phyloP scores from a whole-genome alignment of 1,140 invertebrate genomes.

The Drosophila malerkotliana region DNA sequence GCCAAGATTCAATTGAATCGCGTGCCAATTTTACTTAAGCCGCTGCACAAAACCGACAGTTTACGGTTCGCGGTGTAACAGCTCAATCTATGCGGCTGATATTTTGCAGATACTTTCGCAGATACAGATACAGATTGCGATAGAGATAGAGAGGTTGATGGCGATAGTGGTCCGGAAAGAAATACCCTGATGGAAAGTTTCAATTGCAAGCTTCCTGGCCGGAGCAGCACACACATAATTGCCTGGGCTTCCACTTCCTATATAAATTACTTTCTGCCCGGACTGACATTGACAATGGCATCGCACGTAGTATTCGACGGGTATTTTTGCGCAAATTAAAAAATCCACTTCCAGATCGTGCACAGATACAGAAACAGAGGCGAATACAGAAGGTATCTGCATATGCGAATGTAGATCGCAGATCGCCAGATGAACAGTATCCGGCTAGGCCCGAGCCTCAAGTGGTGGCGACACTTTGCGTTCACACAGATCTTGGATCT shows the following conservation, averaged over 20 bases:
- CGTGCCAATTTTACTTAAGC: constrained; percentile 79
- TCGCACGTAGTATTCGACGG: constrained; percentile 4
- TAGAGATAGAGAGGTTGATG: not conserved
- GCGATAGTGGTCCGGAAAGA: not conserved
- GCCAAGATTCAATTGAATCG: constrained; percentile 75
- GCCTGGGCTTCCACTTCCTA: constrained; percentile 56
- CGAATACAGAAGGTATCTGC: constrained; percentile 7
- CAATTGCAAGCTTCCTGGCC: constrained; percentile 54
- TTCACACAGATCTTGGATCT: constrained; percentile 16
- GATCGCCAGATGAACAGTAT: constrained; percentile 74
- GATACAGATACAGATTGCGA: constrained; percentile 12
- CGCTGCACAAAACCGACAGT: constrained; percentile 40
- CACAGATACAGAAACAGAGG: not conserved
- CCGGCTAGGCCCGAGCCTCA: constrained; percentile 54
- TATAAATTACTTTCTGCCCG: constrained; percentile 48
- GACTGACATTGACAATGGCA: constrained; percentile 57
- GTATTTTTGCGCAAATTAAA: constrained; percentile 66
- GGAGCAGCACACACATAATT: constrained; percentile 35
- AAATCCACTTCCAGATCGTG: constrained; percentile 63
- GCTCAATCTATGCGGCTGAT: constrained; percentile 47
- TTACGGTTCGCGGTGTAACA: constrained; percentile 31
- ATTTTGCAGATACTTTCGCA: constrained; percentile 18
- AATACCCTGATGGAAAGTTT: constrained; percentile 22
- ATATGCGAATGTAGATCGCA: constrained; percentile 22
- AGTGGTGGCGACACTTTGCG: constrained; percentile 31